These are phyloP conservation scores for Stenichneumon culpator DNA, from an alignment of 2,888 invertebrate genomes.

Conservation along the genomic window DNA sequence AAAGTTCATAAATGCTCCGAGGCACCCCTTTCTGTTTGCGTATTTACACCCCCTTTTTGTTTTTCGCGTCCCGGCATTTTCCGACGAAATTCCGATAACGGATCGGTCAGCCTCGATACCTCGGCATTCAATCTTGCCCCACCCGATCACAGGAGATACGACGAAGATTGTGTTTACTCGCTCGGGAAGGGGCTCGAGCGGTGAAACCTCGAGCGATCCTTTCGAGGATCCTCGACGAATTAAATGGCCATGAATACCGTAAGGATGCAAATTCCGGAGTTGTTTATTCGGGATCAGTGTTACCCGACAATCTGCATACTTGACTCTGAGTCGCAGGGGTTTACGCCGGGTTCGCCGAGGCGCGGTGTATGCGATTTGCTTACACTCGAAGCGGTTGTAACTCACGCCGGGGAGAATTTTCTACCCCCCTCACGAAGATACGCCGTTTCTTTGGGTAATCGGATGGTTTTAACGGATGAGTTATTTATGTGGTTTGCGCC, in stretches of 20 bases:
- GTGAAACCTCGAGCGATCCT: constrained; percentile 33
- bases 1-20: constrained; percentile 9
- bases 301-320: constrained; percentile 78
- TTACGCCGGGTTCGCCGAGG: constrained; percentile 22
- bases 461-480: constrained; percentile 46
- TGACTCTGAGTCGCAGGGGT: constrained; percentile 63
- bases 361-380: not conserved
- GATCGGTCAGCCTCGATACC: not conserved
- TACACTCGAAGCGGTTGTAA: constrained; percentile 29
- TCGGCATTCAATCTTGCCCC: not conserved
- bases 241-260: constrained; percentile 82
- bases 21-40: not conserved
- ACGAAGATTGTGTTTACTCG: constrained; percentile 30
- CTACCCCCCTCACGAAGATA: not conserved
- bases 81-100: not conserved
- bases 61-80: not conserved
- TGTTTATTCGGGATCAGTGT: constrained; percentile 79
- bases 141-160: constrained; percentile 6
- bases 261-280: constrained; percentile 78
- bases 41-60: not conserved
- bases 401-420: constrained; percentile 21
- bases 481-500: constrained; percentile 18
- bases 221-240: constrained; percentile 72
- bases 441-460: constrained; percentile 10
- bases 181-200: constrained; percentile 17